Percentiles rank a stretch among this genome's conserved stretches.
phyloP scores from a whole-genome alignment of 2,113 vertebrate genomes.

The Ploceus nigricollis region DNA sequence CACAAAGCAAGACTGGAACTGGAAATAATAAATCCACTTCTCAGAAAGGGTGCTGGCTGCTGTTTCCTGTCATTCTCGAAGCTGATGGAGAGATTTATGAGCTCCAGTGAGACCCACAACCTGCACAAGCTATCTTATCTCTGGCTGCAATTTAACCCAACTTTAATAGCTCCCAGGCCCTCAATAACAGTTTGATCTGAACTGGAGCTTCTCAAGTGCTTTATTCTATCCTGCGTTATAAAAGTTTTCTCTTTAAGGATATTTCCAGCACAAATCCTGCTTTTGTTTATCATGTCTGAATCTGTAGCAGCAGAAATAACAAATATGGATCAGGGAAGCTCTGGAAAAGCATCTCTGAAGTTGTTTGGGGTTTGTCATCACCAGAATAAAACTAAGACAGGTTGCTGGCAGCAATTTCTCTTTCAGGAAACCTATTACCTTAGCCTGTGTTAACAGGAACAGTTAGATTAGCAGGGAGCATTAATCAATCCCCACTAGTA shows the following conservation, averaged over 20 bases:
- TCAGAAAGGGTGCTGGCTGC: neutral
- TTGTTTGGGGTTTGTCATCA: neutral
- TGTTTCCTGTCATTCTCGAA: neutral
- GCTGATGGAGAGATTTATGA: neutral
- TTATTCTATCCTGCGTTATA: neutral
- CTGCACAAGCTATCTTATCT: neutral
- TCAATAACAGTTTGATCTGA: neutral
- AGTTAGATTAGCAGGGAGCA: neutral
- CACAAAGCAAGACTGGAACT: neutral
- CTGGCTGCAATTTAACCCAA: neutral
- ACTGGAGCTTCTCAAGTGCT: neutral
- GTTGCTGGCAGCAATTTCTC: neutral
- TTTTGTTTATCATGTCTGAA: neutral
- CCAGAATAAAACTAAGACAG: neutral
- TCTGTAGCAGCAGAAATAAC: neutral
- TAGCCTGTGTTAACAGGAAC: neutral
- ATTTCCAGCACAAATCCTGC: neutral
- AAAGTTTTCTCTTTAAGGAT: neutral
- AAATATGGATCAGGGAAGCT: neutral
- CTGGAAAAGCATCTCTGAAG: neutral
- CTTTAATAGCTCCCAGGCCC: neutral
- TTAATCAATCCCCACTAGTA: neutral
- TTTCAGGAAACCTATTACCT: neutral
- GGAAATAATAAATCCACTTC: neutral
- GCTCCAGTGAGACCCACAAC: neutral